Evolutionary conservation across 2,888 invertebrate species (phyloP), one percentile per base, ranked within the genome.

Genomic region (Acronicta aceris): DNA sequence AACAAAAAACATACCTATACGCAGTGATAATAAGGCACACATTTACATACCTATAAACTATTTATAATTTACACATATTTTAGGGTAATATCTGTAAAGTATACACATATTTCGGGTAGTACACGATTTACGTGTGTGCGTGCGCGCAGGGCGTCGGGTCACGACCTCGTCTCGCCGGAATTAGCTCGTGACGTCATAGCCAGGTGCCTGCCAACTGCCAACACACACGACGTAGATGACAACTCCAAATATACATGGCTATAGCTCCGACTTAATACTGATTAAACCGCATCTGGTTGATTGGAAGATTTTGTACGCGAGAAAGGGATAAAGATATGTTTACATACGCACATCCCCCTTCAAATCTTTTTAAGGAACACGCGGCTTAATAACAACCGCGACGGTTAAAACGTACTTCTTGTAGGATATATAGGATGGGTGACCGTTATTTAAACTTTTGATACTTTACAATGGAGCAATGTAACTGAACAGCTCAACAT

Each of bases 131-230:
- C 52, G 62, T 71, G 72, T 55, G 70, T 76, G 81, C 76, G 84
- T 80, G 80, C 68, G 83, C 85, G 83, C 86, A 85, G 89, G 87
- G 87, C 89, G 88, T 76, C 88, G 86, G 92, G 93, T 93, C 93
- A 92, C 83, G 92, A 93, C 92, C 93, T 92, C 93, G 89, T 79
- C 81, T 74, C 82, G 85, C 82, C 90, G 70, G 86, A 93, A 88
- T 92, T 93, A 93, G 91, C 86, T 70, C 74, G 75, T 83, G 85
- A 87, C 89, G 87, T 79, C 79, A 84, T 72, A 70, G 70, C 81
- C 89, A 89, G 88, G 86, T 87, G 88, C 83, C 81, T 80, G 85
- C 88, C 86, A 87, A 87, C 81, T 86, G 85, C 80, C 71, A 73
- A 72, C 72, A 76, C 69, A 80, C 59, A 75, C 71, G 62, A 68